Evolutionary conservation across 2,888 invertebrate species (phyloP), one percentile per base, ranked within the genome.

Genomic region (Coenonympha glycerion): DNA sequence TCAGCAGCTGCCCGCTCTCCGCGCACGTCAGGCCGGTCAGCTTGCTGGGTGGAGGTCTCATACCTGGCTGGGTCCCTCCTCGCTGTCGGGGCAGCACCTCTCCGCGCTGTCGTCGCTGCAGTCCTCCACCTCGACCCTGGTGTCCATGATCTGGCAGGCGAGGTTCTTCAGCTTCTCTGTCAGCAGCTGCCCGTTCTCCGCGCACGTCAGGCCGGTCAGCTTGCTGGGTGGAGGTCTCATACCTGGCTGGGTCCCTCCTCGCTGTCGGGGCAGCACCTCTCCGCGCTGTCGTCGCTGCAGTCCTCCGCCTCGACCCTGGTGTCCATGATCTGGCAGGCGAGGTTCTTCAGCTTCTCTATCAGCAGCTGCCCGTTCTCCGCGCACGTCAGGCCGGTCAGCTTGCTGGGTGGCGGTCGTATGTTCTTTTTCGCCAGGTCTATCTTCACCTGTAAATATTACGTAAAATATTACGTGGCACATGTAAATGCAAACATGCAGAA

Each of bases 111-210:
- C 51, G 24, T 50, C 45, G 21, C 50, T 50, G 6, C 19, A 33
- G 5, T 63, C 62, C 56, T 6, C 66, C 56, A n/a, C 52, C 9
- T 40, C 54, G 45, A 50, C 41, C 34, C 39, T 48, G 3, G 30
- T 28, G 16, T 79, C 79, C 59, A 80, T 66, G 13, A 81, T 69
- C 62, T 80, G 79, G 24, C 76, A 71, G 0, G 84, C 81, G 37
- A 88, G 69, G 42, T 61, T 77, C 62, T 78, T 79, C 45, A 88
- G 63, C 60, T 82, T 85, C 61, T 84, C 76, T 2, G 84, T 69
- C 19, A 84, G 70, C 4, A 81, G 64, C 63, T 82, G 79, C 0
- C 84, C 84, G 33, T 80, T 82, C 50, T 83, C 83, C 0, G 76
- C 71, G 41, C 78, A 80, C 1, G 63, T 73, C 11, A 82, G 60